Base-by-base conservation (phyloP, 92 coral and sea anemone species). In the Porites divaricata region DNA sequence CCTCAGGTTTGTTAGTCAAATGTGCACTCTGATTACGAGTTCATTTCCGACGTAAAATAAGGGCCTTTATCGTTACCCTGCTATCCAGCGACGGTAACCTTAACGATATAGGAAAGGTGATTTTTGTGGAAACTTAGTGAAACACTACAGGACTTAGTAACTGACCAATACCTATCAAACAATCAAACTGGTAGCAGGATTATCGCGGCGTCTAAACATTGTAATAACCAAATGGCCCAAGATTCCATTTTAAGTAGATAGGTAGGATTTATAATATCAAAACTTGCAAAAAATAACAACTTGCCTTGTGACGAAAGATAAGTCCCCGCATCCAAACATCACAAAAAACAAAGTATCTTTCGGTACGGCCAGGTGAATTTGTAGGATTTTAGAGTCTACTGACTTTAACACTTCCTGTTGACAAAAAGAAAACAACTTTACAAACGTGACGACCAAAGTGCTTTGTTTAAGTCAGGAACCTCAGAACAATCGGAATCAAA, bases 241-340 rank as follows among this genome's bases (percentile, higher is more conserved):
- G 17, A 11, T 15, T 54, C 59, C 59, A 54, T 54, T 54, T 11
- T 53, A 53, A 53, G 58, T 35, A 35, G 45, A 0, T 35, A 35
- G 45, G 45, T 35, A 14, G 58, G 58, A 53, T 53, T 0, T 53
- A 53, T 7, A 1, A 9, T 53, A 53, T 10, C 14, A 14, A n/a
- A 16, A 21, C 17, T 7, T 16, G 65, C 9, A 1, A 2, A 9
- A 63, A 45, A 63, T 35, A 35, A 67, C 35, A 53, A 24, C 91
- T 74, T 17, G 70, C 94, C 93, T 93, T 76, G 58, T 70, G 9
- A 91, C 86, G 14, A 62, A 72, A 0, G 88, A 76, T 52, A 82
- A 68, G 70, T 93, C 90, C 65, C 93, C 90, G 64, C 87, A 78
- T 1, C 95, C 98, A 25, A 91, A 80, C 3, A 93, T 9, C 28